Evolutionary conservation across 2,797 vertebrate genomes (phyloP).

Genomic region (Morus bassanus): DNA sequence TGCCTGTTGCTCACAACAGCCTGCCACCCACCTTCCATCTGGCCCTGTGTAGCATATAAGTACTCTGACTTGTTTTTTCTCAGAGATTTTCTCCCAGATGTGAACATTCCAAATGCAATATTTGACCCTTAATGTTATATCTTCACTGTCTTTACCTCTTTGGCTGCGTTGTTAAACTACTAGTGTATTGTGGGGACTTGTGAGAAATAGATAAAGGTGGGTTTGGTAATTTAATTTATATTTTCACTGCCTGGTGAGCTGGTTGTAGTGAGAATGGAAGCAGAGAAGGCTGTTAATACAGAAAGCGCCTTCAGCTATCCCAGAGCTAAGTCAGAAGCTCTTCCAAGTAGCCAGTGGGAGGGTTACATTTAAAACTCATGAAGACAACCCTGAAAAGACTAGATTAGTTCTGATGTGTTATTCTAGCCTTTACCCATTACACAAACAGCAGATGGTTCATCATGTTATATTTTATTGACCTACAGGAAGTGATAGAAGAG

Average conservation of each 20-base stretch:
- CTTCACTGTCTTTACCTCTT: background rate
- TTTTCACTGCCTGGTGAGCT: background rate
- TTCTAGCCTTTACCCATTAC: conserved; percentile 24
- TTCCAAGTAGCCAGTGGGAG: background rate
- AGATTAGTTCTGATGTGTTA: conserved; percentile 49
- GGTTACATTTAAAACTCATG: conserved; percentile 1
- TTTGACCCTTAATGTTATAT: background rate
- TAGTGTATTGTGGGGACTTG: background rate
- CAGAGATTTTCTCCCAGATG: background rate
- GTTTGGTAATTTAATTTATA: background rate
- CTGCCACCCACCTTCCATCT: background rate
- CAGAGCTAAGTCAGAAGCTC: background rate
- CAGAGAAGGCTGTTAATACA: background rate
- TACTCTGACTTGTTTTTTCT: background rate
- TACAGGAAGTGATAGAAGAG: conserved; percentile 41
- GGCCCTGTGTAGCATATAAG: background rate
- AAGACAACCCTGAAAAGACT: conserved; percentile 11
- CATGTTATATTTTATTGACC: conserved; percentile 54
- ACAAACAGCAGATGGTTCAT: conserved; percentile 54
- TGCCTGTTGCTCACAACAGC: background rate
- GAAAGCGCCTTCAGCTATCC: background rate
- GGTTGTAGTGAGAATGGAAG: background rate
- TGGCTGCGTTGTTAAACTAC: background rate
- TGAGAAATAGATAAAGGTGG: background rate
- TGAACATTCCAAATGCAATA: background rate